phyloP scores from a whole-genome alignment of 2,888 invertebrate species.

The Macrophya alboannulata region DNA sequence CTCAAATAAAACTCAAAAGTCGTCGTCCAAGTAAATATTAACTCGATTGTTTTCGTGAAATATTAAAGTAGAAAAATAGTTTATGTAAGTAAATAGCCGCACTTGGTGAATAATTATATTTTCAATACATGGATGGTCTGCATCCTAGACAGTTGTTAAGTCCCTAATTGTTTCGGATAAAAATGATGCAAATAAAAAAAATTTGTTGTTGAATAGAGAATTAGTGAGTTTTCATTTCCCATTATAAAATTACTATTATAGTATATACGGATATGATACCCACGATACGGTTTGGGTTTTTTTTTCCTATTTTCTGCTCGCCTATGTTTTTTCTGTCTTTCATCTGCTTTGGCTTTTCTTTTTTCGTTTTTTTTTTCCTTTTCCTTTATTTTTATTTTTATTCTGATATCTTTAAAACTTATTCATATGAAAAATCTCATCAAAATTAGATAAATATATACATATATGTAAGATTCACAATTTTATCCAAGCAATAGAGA shows the following conservation, averaged over 20 bases:
- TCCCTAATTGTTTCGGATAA: slow-evolving; percentile 58
- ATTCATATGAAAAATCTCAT: slow-evolving; percentile 1
- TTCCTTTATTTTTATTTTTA: neutral
- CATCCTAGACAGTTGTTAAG: slow-evolving; percentile 56
- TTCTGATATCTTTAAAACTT: neutral
- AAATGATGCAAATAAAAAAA: slow-evolving; percentile 43
- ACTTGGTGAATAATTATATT: slow-evolving; percentile 66
- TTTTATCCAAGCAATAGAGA: slow-evolving; percentile 61
- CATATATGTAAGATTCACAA: slow-evolving; percentile 48
- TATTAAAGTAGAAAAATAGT: slow-evolving; percentile 65
- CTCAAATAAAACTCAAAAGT: slow-evolving; percentile 55
- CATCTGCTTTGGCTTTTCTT: neutral
- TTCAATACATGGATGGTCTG: slow-evolving; percentile 65
- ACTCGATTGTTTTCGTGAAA: slow-evolving; percentile 63
- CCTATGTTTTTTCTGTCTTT: neutral
- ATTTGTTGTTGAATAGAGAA: slow-evolving; percentile 42
- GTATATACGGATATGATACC: neutral
- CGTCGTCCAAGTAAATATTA: slow-evolving; percentile 59
- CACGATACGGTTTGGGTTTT: neutral
- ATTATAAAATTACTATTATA: slow-evolving; percentile 21
- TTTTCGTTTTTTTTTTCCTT: neutral
- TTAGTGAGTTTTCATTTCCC: slow-evolving; percentile 46
- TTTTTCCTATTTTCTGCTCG: neutral
- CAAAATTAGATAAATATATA: slow-evolving; percentile 47
- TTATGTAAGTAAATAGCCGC: slow-evolving; percentile 58